Evolutionary conservation across 2,888 invertebrate species (phyloP), one percentile per base, ranked within the genome.

Genomic region (Cephus pygmeus): DNA sequence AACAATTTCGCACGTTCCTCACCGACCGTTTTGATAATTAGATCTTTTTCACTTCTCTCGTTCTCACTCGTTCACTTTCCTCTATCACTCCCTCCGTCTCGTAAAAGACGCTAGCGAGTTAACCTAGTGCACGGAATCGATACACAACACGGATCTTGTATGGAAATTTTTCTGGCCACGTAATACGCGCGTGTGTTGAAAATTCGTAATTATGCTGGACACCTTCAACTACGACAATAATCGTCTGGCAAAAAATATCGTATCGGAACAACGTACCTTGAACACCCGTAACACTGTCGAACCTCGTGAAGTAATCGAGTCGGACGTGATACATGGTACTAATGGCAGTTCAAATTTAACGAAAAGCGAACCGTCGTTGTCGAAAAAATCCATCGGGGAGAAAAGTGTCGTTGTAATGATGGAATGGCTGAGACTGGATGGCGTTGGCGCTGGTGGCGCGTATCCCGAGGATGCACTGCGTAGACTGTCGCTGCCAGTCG

Each of bases 391-490:
- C 31, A 71, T 71, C 12, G 33, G 71, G 1, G 31, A 30, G 12
- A 71, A 71, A 33, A 33, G 71, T 31, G 31, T 31, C 71, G 71
- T 68, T 4, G 78, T 76, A 73, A 79, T 78, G 75, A 80, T 83
- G 82, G 80, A 82, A 69, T 82, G 81, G 83, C 76, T 81, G 23
- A 76, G 77, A 76, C 74, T 81, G 12, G 77, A 79, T 69, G 77
- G 79, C 33, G 76, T 56, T 23, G 77, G 79, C 69, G 74, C 75
- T 30, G 77, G 77, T 77, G 34, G 77, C 15, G 75, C 79, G 3
- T 75, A 79, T 30, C 83, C 83, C 33, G 83, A 83, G 75, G 80
- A 76, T 30, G 69, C 80, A 33, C n/a, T 83, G 1, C 82, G 83
- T n/a, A 79, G 81, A 31, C 35, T 83, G 30, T 83, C 83, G 12